Percentiles rank a stretch among this genome's conserved stretches.
Evolutionary conservation across 2,888 invertebrate species (phyloP).

Genomic region (Agrilus mali): DNA sequence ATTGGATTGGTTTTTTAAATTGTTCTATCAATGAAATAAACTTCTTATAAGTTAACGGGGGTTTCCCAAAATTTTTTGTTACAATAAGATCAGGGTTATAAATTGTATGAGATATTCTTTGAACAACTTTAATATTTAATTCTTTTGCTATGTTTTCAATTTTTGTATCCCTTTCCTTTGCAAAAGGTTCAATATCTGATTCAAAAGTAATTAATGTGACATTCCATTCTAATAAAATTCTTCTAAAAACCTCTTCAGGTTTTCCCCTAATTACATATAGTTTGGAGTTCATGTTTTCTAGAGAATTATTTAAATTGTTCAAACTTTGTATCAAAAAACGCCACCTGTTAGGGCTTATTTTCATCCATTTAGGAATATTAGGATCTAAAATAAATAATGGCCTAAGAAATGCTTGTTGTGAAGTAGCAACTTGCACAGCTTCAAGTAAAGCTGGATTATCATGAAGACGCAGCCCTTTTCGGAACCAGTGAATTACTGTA

Average conservation of each 20-base stretch:
- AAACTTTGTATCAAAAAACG: conserved; percentile 78
- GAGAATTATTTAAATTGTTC: conserved; percentile 66
- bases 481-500: conserved; percentile 59
- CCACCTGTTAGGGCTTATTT: conserved; percentile 86
- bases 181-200: conserved; percentile 83
- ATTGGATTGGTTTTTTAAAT: conserved; percentile 55
- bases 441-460: conserved; percentile 74
- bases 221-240: conserved; percentile 77
- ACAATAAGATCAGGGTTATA: conserved; percentile 70
- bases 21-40: conserved; percentile 69
- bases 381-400: conserved; percentile 83
- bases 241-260: conserved; percentile 74
- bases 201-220: conserved; percentile 75
- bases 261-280: conserved; percentile 80
- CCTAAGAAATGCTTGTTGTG: conserved; percentile 47
- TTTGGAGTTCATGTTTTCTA: conserved; percentile 68
- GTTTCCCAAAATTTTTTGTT: conserved; percentile 64
- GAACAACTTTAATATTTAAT: conserved; percentile 63
- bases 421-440: conserved; percentile 49
- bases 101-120: conserved; percentile 68
- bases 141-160: conserved; percentile 70
- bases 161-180: conserved; percentile 73
- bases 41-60: conserved; percentile 77
- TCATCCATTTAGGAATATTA: conserved; percentile 81
- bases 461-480: conserved; percentile 74